Conservation (phyloP, 2,113 vertebrate species). For the Silurus meridionalis region DNA sequence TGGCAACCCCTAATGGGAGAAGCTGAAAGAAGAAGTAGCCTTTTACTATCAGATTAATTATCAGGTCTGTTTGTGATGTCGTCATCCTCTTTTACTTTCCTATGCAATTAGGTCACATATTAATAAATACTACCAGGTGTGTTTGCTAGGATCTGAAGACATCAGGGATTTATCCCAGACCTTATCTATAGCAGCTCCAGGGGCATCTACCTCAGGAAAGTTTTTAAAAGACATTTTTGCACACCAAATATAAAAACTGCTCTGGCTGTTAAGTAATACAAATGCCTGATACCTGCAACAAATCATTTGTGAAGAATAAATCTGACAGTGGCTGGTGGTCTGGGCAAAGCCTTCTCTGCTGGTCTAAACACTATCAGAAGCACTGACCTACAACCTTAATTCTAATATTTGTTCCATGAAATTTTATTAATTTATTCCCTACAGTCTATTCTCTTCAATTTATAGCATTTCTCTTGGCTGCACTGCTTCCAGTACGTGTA, state of each 20-base stretch:
- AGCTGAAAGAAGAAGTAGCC: too few relatives aligned
- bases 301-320: not conserved
- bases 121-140: not conserved
- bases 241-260: not conserved
- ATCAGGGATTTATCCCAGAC: not conserved
- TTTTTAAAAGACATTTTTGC: not conserved
- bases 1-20: too few relatives aligned
- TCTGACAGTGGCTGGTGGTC: not conserved
- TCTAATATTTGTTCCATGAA: too few relatives aligned
- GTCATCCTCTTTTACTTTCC: not conserved
- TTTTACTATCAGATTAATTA: too few relatives aligned
- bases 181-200: not conserved
- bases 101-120: constrained; percentile 5
- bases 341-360: too few relatives aligned
- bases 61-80: not conserved
- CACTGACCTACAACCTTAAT: too few relatives aligned
- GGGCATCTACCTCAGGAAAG: not conserved
- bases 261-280: too few relatives aligned
- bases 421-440: too few relatives aligned
- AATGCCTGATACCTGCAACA: not conserved
- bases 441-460: too few relatives aligned
- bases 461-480: too few relatives aligned
- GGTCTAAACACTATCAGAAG: too few relatives aligned
- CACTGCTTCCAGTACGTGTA: too few relatives aligned
- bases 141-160: not conserved